A percentile compares a stretch with the other conserved stretches of the same genome.
Evolutionary conservation across 2,888 invertebrate genomes (phyloP).

Genomic region (Piscicola geometra): DNA sequence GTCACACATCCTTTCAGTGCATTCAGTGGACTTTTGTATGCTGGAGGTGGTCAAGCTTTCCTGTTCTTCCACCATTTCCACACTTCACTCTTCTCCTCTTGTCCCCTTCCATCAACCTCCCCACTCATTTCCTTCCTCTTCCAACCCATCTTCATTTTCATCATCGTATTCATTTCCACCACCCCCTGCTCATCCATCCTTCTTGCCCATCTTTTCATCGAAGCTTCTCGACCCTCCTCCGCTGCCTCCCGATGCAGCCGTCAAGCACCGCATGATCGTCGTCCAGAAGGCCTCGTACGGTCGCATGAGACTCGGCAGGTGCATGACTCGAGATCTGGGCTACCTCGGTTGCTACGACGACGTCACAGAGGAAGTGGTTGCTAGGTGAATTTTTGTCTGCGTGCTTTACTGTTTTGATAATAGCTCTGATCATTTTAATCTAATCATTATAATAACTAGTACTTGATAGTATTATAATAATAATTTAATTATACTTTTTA

Average conservation of each 20-base stretch:
- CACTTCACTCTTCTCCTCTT: neutral
- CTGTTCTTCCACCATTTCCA: neutral
- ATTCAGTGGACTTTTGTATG: slow-evolving; percentile 6
- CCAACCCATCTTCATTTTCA: slow-evolving; percentile 1
- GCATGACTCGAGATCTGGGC: slow-evolving; percentile 8
- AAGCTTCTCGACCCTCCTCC: neutral
- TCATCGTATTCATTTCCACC: neutral
- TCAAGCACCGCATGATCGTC: neutral
- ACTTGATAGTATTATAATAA: too few relatives aligned
- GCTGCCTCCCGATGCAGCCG: too few relatives aligned
- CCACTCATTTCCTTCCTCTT: neutral
- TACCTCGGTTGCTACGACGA: slow-evolving; percentile 27
- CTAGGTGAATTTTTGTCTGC: too few relatives aligned
- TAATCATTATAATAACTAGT: too few relatives aligned
- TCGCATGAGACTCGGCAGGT: slow-evolving; percentile 23
- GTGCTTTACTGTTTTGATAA: too few relatives aligned
- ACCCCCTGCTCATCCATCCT: neutral
- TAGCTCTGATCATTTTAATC: too few relatives aligned
- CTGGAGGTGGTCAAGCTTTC: slow-evolving; percentile 19
- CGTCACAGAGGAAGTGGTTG: slow-evolving; percentile 11
- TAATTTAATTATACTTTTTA: too few relatives aligned
- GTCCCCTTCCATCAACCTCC: neutral
- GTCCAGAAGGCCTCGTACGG: slow-evolving; percentile 9
- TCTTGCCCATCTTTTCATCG: neutral
- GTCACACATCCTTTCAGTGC: too few relatives aligned